Conservation (phyloP, 2,888 invertebrate genomes). For the Lymantria dispar region DNA sequence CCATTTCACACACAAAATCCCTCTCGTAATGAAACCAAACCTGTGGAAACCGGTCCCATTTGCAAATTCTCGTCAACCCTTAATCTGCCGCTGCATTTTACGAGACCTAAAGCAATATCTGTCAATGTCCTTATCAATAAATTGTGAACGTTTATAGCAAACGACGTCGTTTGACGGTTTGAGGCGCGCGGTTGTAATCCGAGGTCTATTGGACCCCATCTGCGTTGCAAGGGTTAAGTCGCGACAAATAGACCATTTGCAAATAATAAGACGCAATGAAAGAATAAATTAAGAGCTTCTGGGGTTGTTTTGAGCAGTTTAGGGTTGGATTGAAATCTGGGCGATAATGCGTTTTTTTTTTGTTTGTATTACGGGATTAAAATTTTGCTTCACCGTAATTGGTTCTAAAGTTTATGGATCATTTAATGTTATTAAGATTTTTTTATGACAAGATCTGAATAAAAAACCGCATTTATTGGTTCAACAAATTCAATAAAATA, state of each 20-base stretch:
- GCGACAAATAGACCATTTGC: conserved; percentile 82
- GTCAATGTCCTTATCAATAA: conserved; percentile 82
- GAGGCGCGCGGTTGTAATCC: conserved; percentile 71
- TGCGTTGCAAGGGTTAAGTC: conserved; percentile 79
- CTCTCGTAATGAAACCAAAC: conserved; percentile 61
- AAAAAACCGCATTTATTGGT: too few species aligned
- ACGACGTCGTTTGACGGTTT: conserved; percentile 78
- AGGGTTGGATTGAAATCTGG: conserved; percentile 36
- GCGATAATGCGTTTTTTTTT: conserved; percentile 23
- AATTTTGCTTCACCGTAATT: neutral
- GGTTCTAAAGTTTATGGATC: too few species aligned
- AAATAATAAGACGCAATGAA: conserved; percentile 82
- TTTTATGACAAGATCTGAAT: neutral
- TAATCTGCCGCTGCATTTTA: conserved; percentile 79
- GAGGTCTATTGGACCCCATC: conserved; percentile 74
- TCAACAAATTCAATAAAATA: too few species aligned
- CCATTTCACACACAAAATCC: conserved; percentile 53
- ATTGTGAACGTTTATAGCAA: conserved; percentile 73
- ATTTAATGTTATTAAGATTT: too few species aligned
- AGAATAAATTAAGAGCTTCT: conserved; percentile 76
- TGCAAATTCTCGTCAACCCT: conserved; percentile 72
- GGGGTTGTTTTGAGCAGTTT: conserved; percentile 27
- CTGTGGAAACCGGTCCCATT: conserved; percentile 69
- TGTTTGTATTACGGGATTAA: neutral
- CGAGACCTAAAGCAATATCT: conserved; percentile 76